A percentile compares a stretch with the other conserved stretches of the same genome.
These are phyloP conservation scores for Empidonax traillii DNA, from an alignment of 2,113 vertebrate genomes.

Conservation along the genomic window DNA sequence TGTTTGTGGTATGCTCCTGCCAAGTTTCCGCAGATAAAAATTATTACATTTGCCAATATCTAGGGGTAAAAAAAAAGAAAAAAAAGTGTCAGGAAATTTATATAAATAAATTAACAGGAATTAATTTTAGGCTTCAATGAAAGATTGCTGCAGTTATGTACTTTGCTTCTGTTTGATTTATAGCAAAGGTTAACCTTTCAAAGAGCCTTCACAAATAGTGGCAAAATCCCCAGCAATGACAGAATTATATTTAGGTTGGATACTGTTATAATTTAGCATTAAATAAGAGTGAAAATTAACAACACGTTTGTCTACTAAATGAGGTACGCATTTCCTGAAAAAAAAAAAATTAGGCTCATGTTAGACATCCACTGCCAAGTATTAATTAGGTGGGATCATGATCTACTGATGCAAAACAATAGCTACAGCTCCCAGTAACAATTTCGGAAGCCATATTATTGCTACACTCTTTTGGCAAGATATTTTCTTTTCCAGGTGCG, in stretches of 20 bases:
- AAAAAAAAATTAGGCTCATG: background rate
- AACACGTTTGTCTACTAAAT: background rate
- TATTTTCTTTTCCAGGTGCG: background rate
- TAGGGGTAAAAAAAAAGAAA: conserved; percentile 34
- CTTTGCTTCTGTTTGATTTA: background rate
- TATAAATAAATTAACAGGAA: background rate
- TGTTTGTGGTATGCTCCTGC: conserved; percentile 97
- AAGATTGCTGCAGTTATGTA: background rate
- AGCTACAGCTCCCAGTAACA: background rate
- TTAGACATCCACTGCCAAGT: background rate
- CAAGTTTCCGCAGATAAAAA: conserved; percentile 96
- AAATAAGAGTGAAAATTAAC: background rate
- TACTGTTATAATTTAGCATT: background rate
- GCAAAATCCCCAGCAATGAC: background rate
- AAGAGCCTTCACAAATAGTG: background rate
- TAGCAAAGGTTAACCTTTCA: background rate
- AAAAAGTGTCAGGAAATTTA: background rate
- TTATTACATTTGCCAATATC: conserved; percentile 95
- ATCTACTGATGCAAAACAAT: background rate
- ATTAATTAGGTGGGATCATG: background rate
- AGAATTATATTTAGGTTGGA: background rate
- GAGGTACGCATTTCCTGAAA: background rate
- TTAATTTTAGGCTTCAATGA: background rate
- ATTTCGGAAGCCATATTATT: background rate
- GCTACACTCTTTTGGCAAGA: background rate